phyloP scores from a whole-genome alignment of 2,113 vertebrate species.

The Pituophis catenifer region DNA sequence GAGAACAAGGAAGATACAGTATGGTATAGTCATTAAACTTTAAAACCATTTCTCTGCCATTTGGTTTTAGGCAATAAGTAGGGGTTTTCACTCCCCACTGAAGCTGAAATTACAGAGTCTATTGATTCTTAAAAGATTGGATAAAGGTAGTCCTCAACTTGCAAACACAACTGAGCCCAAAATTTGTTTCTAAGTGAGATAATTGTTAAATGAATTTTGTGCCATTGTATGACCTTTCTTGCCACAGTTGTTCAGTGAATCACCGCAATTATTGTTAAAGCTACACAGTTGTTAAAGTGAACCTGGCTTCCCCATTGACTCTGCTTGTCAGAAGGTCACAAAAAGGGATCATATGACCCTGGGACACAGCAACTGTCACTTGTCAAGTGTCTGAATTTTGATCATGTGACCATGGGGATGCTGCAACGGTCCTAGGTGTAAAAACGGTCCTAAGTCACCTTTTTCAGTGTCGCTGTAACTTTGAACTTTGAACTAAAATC shows the following conservation, averaged over 20 bases:
- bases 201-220: not conserved
- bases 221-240: not conserved
- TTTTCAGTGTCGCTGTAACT: not conserved
- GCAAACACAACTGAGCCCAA: not conserved
- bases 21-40: not conserved
- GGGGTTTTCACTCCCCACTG: not conserved
- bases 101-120: not conserved
- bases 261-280: not conserved
- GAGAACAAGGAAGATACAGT: not conserved
- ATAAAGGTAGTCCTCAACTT: not conserved
- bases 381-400: not conserved
- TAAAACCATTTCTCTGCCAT: not conserved
- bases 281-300: not conserved
- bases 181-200: not conserved
- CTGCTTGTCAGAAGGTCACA: not conserved
- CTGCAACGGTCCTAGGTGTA: not conserved
- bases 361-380: not conserved
- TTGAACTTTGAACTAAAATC: not conserved
- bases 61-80: not conserved
- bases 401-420: not conserved
- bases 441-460: not conserved
- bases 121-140: not conserved
- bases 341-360: not conserved
- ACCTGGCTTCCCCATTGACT: not conserved
- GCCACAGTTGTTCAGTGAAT: not conserved